Conservation (phyloP, 1,140 invertebrate species). For the Scaptodrosophila lebanonensis region DNA sequence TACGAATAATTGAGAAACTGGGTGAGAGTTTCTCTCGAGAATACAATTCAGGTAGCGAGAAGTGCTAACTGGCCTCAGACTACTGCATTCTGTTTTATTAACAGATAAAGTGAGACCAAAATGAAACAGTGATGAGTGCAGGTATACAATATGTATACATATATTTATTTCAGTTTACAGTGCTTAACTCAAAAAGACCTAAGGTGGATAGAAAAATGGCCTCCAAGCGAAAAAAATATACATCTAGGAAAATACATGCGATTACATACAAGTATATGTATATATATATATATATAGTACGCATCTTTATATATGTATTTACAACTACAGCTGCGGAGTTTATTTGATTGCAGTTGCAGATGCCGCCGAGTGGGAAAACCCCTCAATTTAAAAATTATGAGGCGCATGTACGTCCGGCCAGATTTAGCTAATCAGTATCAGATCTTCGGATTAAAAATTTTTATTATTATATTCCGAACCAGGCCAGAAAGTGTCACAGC, state of each 20-base stretch:
- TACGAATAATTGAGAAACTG: too few species aligned
- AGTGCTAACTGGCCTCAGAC: too few species aligned
- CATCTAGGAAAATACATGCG: slow-evolving; percentile 20
- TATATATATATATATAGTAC: slow-evolving; percentile 32
- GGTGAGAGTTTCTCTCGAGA: too few species aligned
- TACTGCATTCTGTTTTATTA: too few species aligned
- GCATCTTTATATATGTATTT: too few species aligned
- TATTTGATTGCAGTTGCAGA: slow-evolving; percentile 20
- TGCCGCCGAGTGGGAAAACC: slow-evolving; percentile 1
- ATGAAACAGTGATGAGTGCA: too few species aligned
- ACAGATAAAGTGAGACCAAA: too few species aligned
- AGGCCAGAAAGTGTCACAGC: slow-evolving; percentile 48
- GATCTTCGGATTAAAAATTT: too few species aligned
- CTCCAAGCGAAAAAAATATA: slow-evolving; percentile 29
- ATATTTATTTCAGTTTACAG: slow-evolving; percentile 38
- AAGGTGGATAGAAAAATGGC: slow-evolving; percentile 21
- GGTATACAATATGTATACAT: too few species aligned
- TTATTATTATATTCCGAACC: slow-evolving; percentile 22
- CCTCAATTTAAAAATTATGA: neutral
- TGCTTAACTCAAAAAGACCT: too few species aligned
- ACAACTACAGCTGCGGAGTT: slow-evolving; percentile 11
- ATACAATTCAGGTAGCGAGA: too few species aligned
- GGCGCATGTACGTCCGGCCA: slow-evolving; percentile 7
- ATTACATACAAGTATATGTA: slow-evolving; percentile 8
- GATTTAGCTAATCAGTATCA: too few species aligned